Base-by-base conservation (phyloP, 2,113 vertebrate genomes). In the Onychorhynchus coronatus region DNA sequence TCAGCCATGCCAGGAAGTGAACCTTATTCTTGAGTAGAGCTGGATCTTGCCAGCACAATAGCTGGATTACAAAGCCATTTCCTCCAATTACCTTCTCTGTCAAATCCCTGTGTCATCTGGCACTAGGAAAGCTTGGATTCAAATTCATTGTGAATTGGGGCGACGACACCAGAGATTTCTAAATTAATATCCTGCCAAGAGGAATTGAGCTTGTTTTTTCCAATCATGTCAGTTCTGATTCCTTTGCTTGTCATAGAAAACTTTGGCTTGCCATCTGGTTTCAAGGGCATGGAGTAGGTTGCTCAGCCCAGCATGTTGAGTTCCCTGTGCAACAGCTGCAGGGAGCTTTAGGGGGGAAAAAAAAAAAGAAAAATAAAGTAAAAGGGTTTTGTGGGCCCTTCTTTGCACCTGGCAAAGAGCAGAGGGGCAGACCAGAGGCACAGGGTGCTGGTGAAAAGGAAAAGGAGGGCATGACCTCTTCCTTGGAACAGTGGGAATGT, bases 61-160 rank as follows among this genome's bases (percentile, higher is more conserved):
- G 94, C 70, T 89, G 59, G 89, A 81, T 96, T 95, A 85, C 89
- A 87, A 86, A 96, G 88, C 90, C 76, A 92, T 96, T 96, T 96
- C 90, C 95, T 93, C 68, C 90, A 94, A 92, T 97, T 97, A 96
- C 90, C 90, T 96, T 86, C 63, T 50, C 92, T 96, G 95, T 96
- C 95, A 96, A 95, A 84, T 24, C 79, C 86, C 72, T 13, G 24
- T 18, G 19, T 71, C 1, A 11, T 90, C 74, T 94, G 91, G 93
- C 93, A 75, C 52, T 52, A 27, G 91, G 90, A 84, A 58, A 86
- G 37, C 79, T 80, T 16, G 10, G 90, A 91, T 86, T 66, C 72
- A 94, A 97, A 94, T 90, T 95, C 79, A 2, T 80, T 86, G 88
- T 92, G 95, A 96, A 63, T 30, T 31, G 61, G 88, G 90, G 90